Conservation (phyloP, 2,888 invertebrate species). For the Julus scanicus region DNA sequence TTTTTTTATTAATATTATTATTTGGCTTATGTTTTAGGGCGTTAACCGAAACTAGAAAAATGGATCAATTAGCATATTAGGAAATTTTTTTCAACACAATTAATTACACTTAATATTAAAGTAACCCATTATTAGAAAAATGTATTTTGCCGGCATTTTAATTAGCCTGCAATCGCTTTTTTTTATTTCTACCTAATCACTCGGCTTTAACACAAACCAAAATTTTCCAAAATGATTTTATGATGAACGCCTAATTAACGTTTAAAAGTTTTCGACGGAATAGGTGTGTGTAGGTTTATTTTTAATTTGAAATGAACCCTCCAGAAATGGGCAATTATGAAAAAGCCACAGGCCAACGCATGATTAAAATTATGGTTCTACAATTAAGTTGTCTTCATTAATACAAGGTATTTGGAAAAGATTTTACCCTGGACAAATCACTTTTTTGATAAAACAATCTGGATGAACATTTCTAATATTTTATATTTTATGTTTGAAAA, state of each 20-base stretch:
- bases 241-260: not conserved
- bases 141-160: not conserved
- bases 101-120: not conserved
- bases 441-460: no score
- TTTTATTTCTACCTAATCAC: not conserved
- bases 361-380: not conserved
- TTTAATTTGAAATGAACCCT: not conserved
- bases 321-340: not conserved
- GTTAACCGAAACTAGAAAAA: not conserved
- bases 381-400: not conserved
- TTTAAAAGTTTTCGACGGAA: not conserved
- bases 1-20: no score
- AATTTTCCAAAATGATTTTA: not conserved
- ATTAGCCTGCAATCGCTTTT: not conserved
- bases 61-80: not conserved
- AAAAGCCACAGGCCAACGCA: not conserved
- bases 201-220: not conserved
- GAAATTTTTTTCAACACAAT: not conserved
- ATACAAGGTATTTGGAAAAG: not conserved
- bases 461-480: no score
- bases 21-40: not conserved
- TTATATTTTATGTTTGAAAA: no score
- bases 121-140: slow-evolving; percentile 21
- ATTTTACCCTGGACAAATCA: no score
- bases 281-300: not conserved